Conservation (phyloP, 2,113 vertebrate species). For the Emydura subglobosa region DNA sequence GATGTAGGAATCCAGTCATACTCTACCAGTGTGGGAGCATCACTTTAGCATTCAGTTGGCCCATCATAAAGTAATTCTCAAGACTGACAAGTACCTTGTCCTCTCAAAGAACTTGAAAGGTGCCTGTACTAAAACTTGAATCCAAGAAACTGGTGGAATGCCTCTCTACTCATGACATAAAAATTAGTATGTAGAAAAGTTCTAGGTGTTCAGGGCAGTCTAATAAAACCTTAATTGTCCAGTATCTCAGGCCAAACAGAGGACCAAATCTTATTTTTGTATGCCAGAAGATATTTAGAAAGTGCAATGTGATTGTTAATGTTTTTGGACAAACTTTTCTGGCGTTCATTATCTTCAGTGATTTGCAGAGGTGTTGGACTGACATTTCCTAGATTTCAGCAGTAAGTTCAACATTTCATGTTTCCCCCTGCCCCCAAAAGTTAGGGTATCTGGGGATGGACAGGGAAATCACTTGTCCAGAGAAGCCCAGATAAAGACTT, state of each 20-base stretch:
- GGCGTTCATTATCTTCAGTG: not conserved
- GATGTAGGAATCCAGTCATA: not conserved
- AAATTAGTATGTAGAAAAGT: not conserved
- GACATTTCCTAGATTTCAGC: not conserved
- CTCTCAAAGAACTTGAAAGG: not conserved
- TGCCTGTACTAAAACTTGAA: not conserved
- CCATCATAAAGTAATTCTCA: not conserved
- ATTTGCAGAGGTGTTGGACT: not conserved
- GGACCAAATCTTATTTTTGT: not conserved
- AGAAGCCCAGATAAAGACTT: not conserved
- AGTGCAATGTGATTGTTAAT: not conserved
- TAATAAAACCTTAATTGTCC: not conserved
- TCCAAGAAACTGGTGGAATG: not conserved
- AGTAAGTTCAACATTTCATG: not conserved
- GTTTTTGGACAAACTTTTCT: not conserved
- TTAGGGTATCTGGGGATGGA: not conserved
- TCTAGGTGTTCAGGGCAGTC: not conserved
- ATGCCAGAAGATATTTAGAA: not conserved
- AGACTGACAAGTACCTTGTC: not conserved
- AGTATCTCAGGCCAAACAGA: not conserved
- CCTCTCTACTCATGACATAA: not conserved
- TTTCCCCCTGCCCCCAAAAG: not conserved
- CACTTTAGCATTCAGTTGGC: not conserved
- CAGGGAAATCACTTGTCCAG: not conserved
- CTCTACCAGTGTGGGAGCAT: not conserved